phyloP scores from a whole-genome alignment of 2,113 vertebrate genomes.

The Taurulus bubalis region DNA sequence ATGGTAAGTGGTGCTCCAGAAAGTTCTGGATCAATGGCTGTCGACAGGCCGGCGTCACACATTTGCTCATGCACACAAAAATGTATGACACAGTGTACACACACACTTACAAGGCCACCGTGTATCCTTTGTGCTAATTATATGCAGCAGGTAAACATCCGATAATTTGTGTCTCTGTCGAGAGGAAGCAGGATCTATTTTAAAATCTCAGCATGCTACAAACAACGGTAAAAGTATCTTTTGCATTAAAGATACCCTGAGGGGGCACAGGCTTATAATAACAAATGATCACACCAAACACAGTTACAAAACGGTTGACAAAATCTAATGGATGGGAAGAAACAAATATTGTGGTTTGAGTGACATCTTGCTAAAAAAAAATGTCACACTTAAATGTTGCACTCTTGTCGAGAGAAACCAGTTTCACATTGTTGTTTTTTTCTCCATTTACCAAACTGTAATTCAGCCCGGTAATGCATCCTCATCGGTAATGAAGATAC shows the following conservation, averaged over 20 bases:
- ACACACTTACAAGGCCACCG: constrained; percentile 16
- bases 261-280: background rate
- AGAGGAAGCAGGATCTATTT: background rate
- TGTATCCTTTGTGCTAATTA: constrained; percentile 51
- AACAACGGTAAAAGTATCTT: background rate
- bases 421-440: background rate
- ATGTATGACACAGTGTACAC: constrained; percentile 5
- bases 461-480: background rate
- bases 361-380: background rate
- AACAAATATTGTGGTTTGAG: background rate
- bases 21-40: constrained; percentile 43
- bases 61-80: constrained; percentile 14
- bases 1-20: constrained; percentile 17
- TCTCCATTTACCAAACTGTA: background rate
- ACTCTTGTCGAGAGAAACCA: background rate
- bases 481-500: background rate
- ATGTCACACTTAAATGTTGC: background rate
- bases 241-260: background rate
- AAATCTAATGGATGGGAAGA: background rate
- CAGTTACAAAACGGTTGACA: background rate
- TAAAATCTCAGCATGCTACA: background rate
- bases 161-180: constrained; percentile 8
- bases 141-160: constrained; percentile 50
- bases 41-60: constrained; percentile 50
- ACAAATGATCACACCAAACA: background rate